phyloP scores from a whole-genome alignment of 2,888 invertebrate species.

The Apodemia zela region DNA sequence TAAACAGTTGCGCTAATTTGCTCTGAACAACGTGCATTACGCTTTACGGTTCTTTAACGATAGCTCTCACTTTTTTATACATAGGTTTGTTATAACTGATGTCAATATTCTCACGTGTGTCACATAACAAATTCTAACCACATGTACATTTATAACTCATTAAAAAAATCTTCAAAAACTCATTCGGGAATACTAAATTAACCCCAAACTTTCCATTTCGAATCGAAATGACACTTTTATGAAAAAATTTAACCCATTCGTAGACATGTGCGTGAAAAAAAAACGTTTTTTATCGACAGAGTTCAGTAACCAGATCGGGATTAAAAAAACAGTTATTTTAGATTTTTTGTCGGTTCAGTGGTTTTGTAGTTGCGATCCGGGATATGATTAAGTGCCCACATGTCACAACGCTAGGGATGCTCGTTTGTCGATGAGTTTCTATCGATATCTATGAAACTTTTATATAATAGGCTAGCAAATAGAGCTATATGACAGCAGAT shows the following conservation, averaged over 20 bases:
- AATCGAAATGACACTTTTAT: constrained; percentile 71
- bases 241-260: constrained; percentile 68
- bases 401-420: constrained; percentile 54
- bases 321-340: constrained; percentile 70
- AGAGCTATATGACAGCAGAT: too few species aligned
- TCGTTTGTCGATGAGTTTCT: constrained; percentile 30
- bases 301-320: constrained; percentile 77
- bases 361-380: constrained; percentile 64
- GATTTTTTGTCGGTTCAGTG: constrained; percentile 64
- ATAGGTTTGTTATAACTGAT: constrained; percentile 19
- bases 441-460: not conserved
- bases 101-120: constrained; percentile 62
- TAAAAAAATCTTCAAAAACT: constrained; percentile 46
- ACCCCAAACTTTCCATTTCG: constrained; percentile 70
- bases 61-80: constrained; percentile 20
- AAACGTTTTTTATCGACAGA: constrained; percentile 43
- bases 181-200: constrained; percentile 63
- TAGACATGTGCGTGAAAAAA: constrained; percentile 52
- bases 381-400: constrained; percentile 74
- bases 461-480: too few species aligned
- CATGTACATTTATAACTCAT: constrained; percentile 69
- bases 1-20: too few species aligned
- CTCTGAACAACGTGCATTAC: too few species aligned
- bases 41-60: too few species aligned
- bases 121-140: constrained; percentile 56